phyloP scores from a whole-genome alignment of 2,888 invertebrate species.

The Cantharis flavilabris region DNA sequence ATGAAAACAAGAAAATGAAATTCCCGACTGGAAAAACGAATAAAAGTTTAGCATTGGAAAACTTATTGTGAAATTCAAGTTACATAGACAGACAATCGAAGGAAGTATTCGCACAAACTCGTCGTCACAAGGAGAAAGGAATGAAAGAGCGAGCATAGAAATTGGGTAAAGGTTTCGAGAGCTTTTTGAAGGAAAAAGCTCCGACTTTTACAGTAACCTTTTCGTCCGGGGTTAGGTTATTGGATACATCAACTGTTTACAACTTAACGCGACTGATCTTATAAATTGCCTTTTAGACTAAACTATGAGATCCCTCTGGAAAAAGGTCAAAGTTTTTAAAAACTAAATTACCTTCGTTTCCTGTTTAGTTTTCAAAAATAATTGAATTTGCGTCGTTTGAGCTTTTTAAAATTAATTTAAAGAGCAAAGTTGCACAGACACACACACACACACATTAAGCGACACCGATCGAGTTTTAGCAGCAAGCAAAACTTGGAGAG shows the following conservation, averaged over 20 bases:
- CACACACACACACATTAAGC: neutral
- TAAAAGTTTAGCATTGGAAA: conserved; percentile 33
- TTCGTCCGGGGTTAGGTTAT: conserved; percentile 37
- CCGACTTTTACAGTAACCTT: conserved; percentile 34
- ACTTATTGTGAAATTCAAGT: conserved; percentile 44
- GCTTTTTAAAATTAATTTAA: neutral
- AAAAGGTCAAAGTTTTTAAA: conserved; percentile 2
- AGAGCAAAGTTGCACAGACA: neutral
- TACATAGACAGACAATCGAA: conserved; percentile 40
- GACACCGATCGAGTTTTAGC: neutral
- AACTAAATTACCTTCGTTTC: neutral
- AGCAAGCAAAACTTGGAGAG: neutral
- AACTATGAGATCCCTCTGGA: neutral
- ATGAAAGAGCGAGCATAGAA: conserved; percentile 37
- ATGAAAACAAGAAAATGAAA: conserved; percentile 39
- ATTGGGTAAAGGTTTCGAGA: conserved; percentile 40
- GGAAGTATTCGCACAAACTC: conserved; percentile 34
- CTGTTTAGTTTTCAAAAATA: neutral
- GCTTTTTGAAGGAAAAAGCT: conserved; percentile 32
- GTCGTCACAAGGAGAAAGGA: conserved; percentile 32
- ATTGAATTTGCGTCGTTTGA: neutral
- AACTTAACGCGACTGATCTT: conserved; percentile 43
- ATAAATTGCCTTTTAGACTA: conserved; percentile 40
- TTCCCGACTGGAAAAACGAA: conserved; percentile 36
- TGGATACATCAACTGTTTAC: conserved; percentile 48